A percentile compares a stretch with the other conserved stretches of the same genome.
These are phyloP conservation scores for Erpetoichthys calabaricus DNA, from an alignment of 2,797 vertebrate species.

Conservation along the genomic window DNA sequence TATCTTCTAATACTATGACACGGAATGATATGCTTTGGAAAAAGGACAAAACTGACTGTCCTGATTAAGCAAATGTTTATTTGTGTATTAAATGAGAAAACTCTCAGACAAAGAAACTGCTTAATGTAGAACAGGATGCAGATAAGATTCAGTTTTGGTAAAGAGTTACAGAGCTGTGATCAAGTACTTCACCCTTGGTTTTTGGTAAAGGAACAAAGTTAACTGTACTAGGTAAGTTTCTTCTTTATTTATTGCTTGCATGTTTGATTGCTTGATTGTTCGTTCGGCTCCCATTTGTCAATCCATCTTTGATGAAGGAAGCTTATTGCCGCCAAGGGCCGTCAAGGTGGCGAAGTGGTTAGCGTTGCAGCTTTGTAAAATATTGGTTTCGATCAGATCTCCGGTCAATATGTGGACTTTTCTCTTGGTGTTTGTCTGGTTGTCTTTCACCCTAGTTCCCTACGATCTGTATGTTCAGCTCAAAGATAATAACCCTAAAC, in stretches of 20 bases:
- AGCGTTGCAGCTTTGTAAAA: too few relatives aligned
- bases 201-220: slow-evolving; percentile 42
- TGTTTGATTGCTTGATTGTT: too few relatives aligned
- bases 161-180: slow-evolving; percentile 12
- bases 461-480: too few relatives aligned
- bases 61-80: slow-evolving; percentile 8
- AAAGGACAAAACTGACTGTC: slow-evolving; percentile 10
- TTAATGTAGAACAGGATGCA: slow-evolving; percentile 6
- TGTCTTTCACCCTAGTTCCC: too few relatives aligned
- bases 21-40: slow-evolving; percentile 10
- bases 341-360: too few relatives aligned
- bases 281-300: too few relatives aligned
- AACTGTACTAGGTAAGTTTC: slow-evolving; percentile 38
- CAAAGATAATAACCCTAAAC: too few relatives aligned
- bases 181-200: slow-evolving; percentile 10
- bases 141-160: slow-evolving; percentile 17
- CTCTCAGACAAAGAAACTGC: slow-evolving; percentile 5
- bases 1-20: background rate
- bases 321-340: too few relatives aligned
- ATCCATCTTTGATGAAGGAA: too few relatives aligned
- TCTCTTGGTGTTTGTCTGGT: too few relatives aligned
- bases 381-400: too few relatives aligned
- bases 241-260: background rate
- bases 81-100: background rate
- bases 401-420: too few relatives aligned